phyloP scores from a whole-genome alignment of 1,140 invertebrate species.

The Leptinotarsa texana region DNA sequence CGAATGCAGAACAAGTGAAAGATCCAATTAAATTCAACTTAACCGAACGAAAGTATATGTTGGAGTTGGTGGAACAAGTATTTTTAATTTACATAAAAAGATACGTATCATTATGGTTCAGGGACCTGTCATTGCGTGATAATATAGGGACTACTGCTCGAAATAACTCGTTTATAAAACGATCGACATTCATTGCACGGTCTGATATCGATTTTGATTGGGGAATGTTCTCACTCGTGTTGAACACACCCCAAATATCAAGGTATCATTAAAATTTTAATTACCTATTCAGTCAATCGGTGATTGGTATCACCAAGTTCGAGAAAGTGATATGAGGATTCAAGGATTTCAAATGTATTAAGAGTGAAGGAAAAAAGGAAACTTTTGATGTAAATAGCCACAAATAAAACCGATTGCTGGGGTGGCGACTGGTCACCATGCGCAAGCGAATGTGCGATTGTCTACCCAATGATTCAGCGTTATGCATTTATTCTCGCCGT shows the following conservation, averaged over 20 bases:
- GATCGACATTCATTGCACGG: neutral
- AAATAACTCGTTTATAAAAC: conserved; percentile 14
- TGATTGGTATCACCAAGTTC: neutral
- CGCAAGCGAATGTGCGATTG: too few species aligned
- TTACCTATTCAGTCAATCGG: neutral
- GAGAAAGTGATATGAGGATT: neutral
- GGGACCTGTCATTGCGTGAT: neutral
- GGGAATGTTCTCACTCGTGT: neutral
- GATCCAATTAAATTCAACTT: conserved; percentile 15
- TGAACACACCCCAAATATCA: conserved; percentile 15
- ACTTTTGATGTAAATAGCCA: too few species aligned
- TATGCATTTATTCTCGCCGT: too few species aligned
- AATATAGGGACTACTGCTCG: conserved; percentile 12
- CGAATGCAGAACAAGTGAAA: neutral
- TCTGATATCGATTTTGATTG: conserved; percentile 1
- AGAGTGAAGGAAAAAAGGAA: too few species aligned
- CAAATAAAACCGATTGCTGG: too few species aligned
- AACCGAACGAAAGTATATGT: neutral
- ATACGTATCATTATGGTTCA: conserved; percentile 4
- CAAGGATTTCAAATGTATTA: too few species aligned
- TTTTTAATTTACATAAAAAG: conserved; percentile 17
- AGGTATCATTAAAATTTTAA: conserved; percentile 19
- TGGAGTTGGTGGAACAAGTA: neutral
- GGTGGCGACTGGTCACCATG: too few species aligned
- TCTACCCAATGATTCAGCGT: too few species aligned